A percentile compares a stretch with the other conserved stretches of the same genome.
phyloP scores from a whole-genome alignment of 2,888 invertebrate genomes.

The Strigamia crassipes region DNA sequence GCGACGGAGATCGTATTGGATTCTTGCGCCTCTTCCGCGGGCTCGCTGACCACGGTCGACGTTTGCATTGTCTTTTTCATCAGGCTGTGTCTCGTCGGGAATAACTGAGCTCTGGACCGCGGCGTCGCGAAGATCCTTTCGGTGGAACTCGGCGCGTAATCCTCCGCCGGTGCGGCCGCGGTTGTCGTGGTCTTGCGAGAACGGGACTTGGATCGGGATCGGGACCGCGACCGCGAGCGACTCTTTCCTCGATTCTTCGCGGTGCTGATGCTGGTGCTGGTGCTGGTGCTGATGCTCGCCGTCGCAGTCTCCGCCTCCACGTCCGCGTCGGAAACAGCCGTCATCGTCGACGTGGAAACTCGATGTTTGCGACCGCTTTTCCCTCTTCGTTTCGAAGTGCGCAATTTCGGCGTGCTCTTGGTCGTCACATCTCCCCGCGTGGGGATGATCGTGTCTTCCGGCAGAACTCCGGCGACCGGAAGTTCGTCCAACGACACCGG shows the following conservation, averaged over 20 bases:
- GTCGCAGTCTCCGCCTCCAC: too few relatives aligned
- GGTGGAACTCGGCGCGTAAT: neutral
- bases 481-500: slow-evolving; percentile 16
- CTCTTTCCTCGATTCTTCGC: neutral
- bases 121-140: neutral
- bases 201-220: neutral
- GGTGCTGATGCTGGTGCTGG: neutral
- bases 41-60: neutral
- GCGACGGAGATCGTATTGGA: neutral
- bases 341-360: neutral
- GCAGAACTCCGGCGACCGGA: neutral
- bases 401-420: neutral
- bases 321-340: neutral
- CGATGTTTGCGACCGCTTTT: neutral
- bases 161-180: neutral
- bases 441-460: slow-evolving; percentile 24
- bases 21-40: neutral
- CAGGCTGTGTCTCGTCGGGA: neutral
- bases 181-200: neutral
- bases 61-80: neutral
- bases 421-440: neutral
- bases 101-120: neutral
- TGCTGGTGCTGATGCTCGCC: too few relatives aligned
- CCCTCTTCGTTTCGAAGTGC: neutral
- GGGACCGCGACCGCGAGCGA: neutral